Base-by-base conservation (phyloP, 1,140 invertebrate genomes). In the Cephus cinctus region DNA sequence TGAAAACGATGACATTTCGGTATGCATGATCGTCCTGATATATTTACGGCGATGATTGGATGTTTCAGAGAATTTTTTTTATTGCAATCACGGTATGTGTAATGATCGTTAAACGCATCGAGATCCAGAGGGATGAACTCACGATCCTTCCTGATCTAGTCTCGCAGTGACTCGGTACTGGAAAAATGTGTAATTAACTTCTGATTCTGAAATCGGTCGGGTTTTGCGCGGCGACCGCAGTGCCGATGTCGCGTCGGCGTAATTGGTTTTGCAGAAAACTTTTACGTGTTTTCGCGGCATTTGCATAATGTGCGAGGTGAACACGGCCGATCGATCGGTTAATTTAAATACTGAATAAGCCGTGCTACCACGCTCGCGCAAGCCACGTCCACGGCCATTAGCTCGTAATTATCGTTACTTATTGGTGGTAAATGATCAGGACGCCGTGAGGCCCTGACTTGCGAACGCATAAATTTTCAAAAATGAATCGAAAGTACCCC, bases 381-480 rank as follows among this genome's bases (percentile, higher is more conserved):
- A 48, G 42, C 53, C 25, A 47, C 34, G 21, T 52, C 42, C 52
- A 39, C 47, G 44, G 52, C 63, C 69, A 69, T 72, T 70, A 65
- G 61, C 67, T 69, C 67, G 68, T 71, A 72, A 73, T 72, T 73
- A 69, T 70, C 65, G 63, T 70, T 73, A 71, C 70, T 75, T 72
- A 73, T 73, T 65, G 56, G 56, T 59, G 54, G 52, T 61, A 60
- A 62, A 65, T 60, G 52, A 56, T 56, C 36, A 36, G 38, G 25
- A 14, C 43, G 45, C 8, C 42, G 52, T 40, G 34, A 30, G 34
- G 30, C 18, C 35, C 39, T 54, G 50, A 57, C 51, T 45, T 50
- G 47, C 60, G 59, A 57, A 31, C 47, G 44, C 56, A 59, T 62
- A 61, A 59, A 67, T 66, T 54, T 41, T 43, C 52, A 61, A 60